These are phyloP conservation scores for Cottus gobio DNA, from an alignment of 2,113 vertebrate species.

Conservation along the genomic window DNA sequence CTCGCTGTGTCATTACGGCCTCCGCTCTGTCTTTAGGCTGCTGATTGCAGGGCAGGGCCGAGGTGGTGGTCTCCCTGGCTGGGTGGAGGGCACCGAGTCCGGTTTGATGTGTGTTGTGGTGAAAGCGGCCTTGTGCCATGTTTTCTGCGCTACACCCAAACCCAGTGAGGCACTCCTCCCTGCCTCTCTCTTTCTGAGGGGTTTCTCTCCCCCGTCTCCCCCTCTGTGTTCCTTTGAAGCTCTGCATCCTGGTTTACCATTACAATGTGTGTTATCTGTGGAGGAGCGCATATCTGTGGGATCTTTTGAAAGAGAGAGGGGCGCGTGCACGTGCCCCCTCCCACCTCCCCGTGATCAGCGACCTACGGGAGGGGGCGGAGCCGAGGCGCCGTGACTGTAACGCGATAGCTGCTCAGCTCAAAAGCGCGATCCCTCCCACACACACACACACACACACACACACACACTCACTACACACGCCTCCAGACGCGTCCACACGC, in stretches of 20 bases:
- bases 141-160: neutral
- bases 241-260: slow-evolving; percentile 42
- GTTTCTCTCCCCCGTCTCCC: neutral
- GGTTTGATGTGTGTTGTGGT: slow-evolving; percentile 70
- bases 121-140: slow-evolving; percentile 38
- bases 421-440: slow-evolving; percentile 82
- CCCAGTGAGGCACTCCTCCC: slow-evolving; percentile 8
- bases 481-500: slow-evolving; percentile 55
- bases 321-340: slow-evolving; percentile 29
- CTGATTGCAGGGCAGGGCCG: slow-evolving; percentile 78
- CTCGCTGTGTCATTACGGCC: slow-evolving; percentile 81
- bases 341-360: slow-evolving; percentile 74
- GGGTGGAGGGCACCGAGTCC: slow-evolving; percentile 60
- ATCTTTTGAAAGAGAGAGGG: slow-evolving; percentile 29
- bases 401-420: slow-evolving; percentile 86
- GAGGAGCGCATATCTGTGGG: slow-evolving; percentile 44
- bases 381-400: slow-evolving; percentile 86
- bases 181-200: slow-evolving; percentile 13
- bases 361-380: slow-evolving; percentile 85
- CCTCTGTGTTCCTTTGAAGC: slow-evolving; percentile 15
- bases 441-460: slow-evolving; percentile 39
- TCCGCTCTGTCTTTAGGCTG: slow-evolving; percentile 80
- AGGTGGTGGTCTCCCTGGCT: slow-evolving; percentile 70
- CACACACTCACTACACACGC: slow-evolving; percentile 72
- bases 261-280: slow-evolving; percentile 50